Percentiles rank a stretch among this genome's conserved stretches.
Evolutionary conservation across 2,888 invertebrate genomes (phyloP).

Genomic region (Peribatodes rhomboidaria): DNA sequence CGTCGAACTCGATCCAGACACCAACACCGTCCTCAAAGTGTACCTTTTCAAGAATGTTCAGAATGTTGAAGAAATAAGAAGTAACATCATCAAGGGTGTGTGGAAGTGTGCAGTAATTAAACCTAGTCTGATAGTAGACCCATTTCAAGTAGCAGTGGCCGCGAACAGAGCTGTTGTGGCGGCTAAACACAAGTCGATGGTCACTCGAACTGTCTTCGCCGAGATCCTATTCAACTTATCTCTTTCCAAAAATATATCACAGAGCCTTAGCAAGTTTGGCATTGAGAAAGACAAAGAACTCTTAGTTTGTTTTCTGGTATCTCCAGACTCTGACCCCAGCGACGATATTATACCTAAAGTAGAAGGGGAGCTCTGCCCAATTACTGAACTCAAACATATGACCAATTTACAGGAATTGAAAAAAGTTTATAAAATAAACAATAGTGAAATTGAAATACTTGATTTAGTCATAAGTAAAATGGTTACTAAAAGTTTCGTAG

Average conservation of each 20-base stretch:
- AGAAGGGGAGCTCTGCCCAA: slow-evolving; percentile 82
- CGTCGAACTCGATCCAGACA: slow-evolving; percentile 77
- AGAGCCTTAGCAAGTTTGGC: slow-evolving; percentile 89
- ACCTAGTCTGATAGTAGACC: slow-evolving; percentile 86
- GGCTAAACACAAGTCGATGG: slow-evolving; percentile 77
- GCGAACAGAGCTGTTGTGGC: slow-evolving; percentile 88
- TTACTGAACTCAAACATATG: slow-evolving; percentile 78
- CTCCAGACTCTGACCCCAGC: slow-evolving; percentile 55
- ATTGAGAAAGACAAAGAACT: slow-evolving; percentile 71
- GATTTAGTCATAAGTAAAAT: slow-evolving; percentile 89
- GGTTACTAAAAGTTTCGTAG: slow-evolving; percentile 88
- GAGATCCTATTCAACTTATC: slow-evolving; percentile 91
- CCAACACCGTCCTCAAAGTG: slow-evolving; percentile 74
- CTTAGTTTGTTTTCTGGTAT: slow-evolving; percentile 69
- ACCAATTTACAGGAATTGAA: slow-evolving; percentile 83
- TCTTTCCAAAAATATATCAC: slow-evolving; percentile 89
- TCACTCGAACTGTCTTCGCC: slow-evolving; percentile 88
- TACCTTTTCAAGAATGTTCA: slow-evolving; percentile 86
- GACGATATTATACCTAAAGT: slow-evolving; percentile 78
- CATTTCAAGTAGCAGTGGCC: slow-evolving; percentile 87
- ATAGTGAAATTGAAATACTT: slow-evolving; percentile 71
- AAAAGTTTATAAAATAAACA: slow-evolving; percentile 87
- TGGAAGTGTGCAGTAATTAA: slow-evolving; percentile 88
- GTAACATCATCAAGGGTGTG: slow-evolving; percentile 83
- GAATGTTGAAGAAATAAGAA: slow-evolving; percentile 84